These are phyloP conservation scores for Phataginus tricuspis DNA, from an alignment of 2,797 vertebrate genomes.

Conservation along the genomic window DNA sequence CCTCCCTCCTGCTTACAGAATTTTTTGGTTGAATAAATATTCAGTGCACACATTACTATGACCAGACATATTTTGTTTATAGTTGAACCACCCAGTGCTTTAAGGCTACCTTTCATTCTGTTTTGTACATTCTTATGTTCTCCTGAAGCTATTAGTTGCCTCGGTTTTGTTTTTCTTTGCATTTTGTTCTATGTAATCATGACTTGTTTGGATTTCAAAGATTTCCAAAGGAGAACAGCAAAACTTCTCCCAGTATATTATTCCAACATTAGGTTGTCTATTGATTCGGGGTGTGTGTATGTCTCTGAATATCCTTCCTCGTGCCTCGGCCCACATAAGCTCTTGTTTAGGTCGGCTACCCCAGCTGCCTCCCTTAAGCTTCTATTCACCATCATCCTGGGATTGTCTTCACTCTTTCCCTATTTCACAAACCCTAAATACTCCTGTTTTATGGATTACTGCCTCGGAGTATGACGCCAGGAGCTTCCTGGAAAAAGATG, in stretches of 20 bases:
- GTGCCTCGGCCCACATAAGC: too few relatives aligned
- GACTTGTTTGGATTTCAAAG: neutral
- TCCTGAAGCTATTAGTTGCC: neutral
- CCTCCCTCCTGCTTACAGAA: neutral
- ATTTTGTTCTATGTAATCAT: neutral
- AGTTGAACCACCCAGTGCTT: neutral
- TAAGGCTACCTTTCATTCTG: neutral
- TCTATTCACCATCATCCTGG: neutral
- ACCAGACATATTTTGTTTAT: neutral
- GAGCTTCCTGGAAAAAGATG: constrained; percentile 38
- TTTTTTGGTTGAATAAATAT: neutral
- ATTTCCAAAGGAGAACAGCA: neutral
- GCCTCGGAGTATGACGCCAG: neutral
- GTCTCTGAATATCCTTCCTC: too few relatives aligned
- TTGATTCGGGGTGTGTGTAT: neutral
- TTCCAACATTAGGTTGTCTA: neutral
- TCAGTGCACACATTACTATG: neutral
- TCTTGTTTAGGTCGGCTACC: neutral
- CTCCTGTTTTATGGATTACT: constrained; percentile 24
- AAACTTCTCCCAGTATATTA: neutral
- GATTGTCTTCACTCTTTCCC: neutral
- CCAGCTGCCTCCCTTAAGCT: neutral
- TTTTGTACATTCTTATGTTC: neutral
- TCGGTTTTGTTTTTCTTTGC: neutral
- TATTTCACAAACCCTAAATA: neutral